phyloP scores from a whole-genome alignment of 2,888 invertebrate species.

The Diadegma fenestrale region DNA sequence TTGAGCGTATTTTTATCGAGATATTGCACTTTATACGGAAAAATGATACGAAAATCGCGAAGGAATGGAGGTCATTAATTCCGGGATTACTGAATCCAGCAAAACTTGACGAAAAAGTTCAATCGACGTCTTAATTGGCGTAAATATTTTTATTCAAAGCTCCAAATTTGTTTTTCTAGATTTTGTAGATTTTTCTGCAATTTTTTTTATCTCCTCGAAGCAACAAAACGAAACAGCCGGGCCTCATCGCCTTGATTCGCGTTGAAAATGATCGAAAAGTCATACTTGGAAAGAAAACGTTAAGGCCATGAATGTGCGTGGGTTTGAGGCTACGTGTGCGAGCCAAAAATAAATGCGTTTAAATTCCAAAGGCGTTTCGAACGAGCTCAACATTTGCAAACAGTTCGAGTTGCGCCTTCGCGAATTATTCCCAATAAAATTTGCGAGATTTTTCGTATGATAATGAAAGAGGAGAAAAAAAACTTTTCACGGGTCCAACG shows the following conservation, averaged over 20 bases:
- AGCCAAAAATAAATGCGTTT: slow-evolving; percentile 18
- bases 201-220: too few species aligned
- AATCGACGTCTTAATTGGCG: not conserved
- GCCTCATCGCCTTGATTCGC: not conserved
- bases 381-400: not conserved
- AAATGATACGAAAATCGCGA: not conserved
- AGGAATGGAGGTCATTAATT: not conserved
- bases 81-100: not conserved
- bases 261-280: not conserved
- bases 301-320: not conserved
- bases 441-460: not conserved
- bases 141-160: too few species aligned
- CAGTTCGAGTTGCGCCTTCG: not conserved
- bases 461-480: not conserved
- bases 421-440: not conserved
- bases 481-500: not conserved
- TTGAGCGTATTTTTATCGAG: not conserved
- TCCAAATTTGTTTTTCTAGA: too few species aligned
- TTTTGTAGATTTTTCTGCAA: too few species aligned
- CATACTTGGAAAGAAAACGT: slow-evolving; percentile 4
- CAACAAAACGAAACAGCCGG: not conserved
- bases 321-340: not conserved
- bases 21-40: not conserved
- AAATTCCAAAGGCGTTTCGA: slow-evolving; percentile 16
- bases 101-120: not conserved